Conservation (phyloP, 1,140 invertebrate genomes). For the Drosophila burlai region DNA sequence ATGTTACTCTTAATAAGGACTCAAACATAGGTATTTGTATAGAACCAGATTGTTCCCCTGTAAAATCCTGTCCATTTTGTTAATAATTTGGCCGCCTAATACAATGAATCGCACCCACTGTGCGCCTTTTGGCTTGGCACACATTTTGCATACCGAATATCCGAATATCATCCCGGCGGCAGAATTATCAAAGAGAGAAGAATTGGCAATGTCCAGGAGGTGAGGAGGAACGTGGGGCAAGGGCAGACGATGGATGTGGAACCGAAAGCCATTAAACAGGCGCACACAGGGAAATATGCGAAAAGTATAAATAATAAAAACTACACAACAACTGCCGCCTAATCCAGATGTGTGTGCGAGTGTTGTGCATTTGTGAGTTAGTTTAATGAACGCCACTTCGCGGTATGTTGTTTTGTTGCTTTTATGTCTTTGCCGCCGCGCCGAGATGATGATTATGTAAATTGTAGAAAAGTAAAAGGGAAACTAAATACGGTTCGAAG, state of each 20-base stretch:
- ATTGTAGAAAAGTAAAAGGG: constrained; percentile 79
- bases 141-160: constrained; percentile 73
- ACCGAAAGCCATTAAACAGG: constrained; percentile 45
- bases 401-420: constrained; percentile 40
- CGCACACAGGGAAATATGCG: constrained; percentile 44
- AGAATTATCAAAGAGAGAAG: constrained; percentile 62
- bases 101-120: constrained; percentile 4
- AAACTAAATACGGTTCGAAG: constrained; percentile 68
- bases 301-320: constrained; percentile 64
- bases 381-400: constrained; percentile 71
- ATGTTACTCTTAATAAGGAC: neutral
- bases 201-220: constrained; percentile 29
- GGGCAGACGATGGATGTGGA: constrained; percentile 22
- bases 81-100: neutral
- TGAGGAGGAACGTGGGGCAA: neutral
- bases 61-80: too few relatives aligned
- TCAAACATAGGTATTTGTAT: too few relatives aligned
- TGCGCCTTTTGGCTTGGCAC: constrained; percentile 60
- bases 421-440: constrained; percentile 59
- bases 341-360: constrained; percentile 2
- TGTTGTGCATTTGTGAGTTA: constrained; percentile 32
- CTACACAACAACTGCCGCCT: constrained; percentile 28
- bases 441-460: constrained; percentile 76
- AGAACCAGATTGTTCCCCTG: neutral
- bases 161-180: constrained; percentile 39